phyloP scores from a whole-genome alignment of 64 coral and sea anemone genomes.

The Montipora efflorescens region DNA sequence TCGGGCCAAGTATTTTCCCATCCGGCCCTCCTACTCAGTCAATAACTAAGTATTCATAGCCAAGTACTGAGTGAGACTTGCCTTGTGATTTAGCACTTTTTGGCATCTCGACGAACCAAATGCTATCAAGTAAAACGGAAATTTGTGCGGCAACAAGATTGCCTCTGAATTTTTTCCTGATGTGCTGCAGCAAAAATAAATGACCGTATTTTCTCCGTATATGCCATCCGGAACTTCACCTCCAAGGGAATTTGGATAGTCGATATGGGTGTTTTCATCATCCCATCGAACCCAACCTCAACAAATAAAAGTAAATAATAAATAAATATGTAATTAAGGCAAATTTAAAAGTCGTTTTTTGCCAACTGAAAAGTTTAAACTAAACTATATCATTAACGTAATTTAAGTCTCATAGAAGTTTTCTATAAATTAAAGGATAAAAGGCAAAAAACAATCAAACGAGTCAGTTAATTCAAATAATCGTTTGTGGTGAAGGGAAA shows the following conservation, averaged over 20 bases:
- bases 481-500: no score
- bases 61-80: not conserved
- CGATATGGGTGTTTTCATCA: slow-evolving; percentile 82
- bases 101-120: slow-evolving; percentile 77
- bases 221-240: slow-evolving; percentile 78
- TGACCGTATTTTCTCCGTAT: slow-evolving; percentile 85
- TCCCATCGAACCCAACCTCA: slow-evolving; percentile 93
- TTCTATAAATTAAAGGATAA: no score
- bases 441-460: no score
- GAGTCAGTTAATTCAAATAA: no score
- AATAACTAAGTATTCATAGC: not conserved
- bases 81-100: slow-evolving; percentile 66
- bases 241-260: slow-evolving; percentile 65
- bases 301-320: not conserved
- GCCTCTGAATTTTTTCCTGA: slow-evolving; percentile 66
- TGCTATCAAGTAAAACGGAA: slow-evolving; percentile 83
- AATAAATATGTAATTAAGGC: not conserved
- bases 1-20: no score
- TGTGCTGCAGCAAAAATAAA: slow-evolving; percentile 89
- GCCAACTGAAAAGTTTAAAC: no score
- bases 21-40: no score
- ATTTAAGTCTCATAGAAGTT: no score
- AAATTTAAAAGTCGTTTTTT: not conserved
- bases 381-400: no score
- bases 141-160: slow-evolving; percentile 57